These are phyloP conservation scores for Beris morrisii DNA, from an alignment of 2,888 invertebrate genomes.

Conservation along the genomic window DNA sequence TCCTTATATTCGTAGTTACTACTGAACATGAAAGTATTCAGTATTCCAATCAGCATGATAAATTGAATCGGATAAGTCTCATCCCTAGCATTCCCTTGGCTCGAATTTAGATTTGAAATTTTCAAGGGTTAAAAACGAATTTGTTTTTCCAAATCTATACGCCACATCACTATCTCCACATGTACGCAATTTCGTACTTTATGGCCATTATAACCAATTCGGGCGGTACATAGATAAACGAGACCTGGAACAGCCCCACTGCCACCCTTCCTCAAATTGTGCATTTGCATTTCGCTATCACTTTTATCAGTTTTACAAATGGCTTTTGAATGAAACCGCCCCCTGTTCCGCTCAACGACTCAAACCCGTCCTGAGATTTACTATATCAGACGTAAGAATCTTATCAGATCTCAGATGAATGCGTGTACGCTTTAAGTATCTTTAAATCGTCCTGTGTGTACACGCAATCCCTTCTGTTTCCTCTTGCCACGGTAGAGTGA, in stretches of 20 bases:
- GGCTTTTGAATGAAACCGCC: constrained; percentile 24
- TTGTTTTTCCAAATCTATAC: constrained; percentile 26
- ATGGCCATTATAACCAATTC: constrained; percentile 22
- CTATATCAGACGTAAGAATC: constrained; percentile 9
- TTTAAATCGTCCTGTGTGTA: too few species aligned
- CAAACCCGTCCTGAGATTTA: constrained; percentile 22
- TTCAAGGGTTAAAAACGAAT: constrained; percentile 2
- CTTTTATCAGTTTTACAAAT: constrained; percentile 28
- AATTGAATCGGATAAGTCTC: constrained; percentile 26
- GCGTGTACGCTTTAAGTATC: too few species aligned
- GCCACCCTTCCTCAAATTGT: not conserved
- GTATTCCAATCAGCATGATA: constrained; percentile 26
- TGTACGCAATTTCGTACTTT: constrained; percentile 20
- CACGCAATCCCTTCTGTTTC: too few species aligned
- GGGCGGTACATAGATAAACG: not conserved
- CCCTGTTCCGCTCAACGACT: not conserved
- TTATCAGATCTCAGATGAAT: not conserved
- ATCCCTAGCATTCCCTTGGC: constrained; percentile 4
- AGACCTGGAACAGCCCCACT: too few species aligned
- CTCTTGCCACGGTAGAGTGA: too few species aligned
- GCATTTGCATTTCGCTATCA: constrained; percentile 33
- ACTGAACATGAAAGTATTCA: constrained; percentile 5
- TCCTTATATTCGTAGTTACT: constrained; percentile 2
- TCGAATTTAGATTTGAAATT: constrained; percentile 4
- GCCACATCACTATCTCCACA: constrained; percentile 14